Evolutionary conservation across 2,888 invertebrate species (phyloP).

Genomic region (Amorpha juglandis): DNA sequence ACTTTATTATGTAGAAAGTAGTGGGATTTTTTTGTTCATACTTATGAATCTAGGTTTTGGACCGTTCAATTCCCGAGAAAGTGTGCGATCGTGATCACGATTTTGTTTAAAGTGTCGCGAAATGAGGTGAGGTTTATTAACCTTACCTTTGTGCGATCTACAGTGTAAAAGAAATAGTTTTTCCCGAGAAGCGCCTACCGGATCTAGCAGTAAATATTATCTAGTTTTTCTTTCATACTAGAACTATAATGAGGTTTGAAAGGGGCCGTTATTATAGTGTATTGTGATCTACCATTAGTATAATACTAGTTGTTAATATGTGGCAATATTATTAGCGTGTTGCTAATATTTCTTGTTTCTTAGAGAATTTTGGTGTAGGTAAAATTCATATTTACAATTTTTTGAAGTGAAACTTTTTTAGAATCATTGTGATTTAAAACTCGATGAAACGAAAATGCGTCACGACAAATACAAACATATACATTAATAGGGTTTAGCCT

Average conservation of each 20-base stretch:
- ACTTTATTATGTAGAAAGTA: neutral
- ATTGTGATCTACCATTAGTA: neutral
- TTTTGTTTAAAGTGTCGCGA: conserved; percentile 43
- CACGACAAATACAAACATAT: no score
- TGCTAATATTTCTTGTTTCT: neutral
- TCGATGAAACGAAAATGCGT: no score
- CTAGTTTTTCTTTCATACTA: conserved; percentile 12
- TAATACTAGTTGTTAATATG: neutral
- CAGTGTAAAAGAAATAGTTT: conserved; percentile 10
- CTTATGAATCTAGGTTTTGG: conserved; percentile 50
- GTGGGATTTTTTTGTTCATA: conserved; percentile 23
- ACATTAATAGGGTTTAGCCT: no score
- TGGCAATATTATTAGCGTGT: no score
- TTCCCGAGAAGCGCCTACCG: conserved; percentile 14
- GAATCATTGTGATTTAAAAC: no score
- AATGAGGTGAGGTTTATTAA: conserved; percentile 37
- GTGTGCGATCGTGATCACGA: conserved; percentile 41
- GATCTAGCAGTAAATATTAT: conserved; percentile 21
- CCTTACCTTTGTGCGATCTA: neutral
- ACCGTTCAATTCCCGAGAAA: conserved; percentile 57
- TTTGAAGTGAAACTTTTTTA: no score
- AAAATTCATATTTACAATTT: no score
- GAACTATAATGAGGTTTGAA: conserved; percentile 10
- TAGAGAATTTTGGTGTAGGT: no score
- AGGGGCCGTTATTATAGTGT: conserved; percentile 13